Evolutionary conservation across 2,113 vertebrate species (phyloP), one percentile per base, ranked within the genome.

Genomic region (Macrotis lagotis): DNA sequence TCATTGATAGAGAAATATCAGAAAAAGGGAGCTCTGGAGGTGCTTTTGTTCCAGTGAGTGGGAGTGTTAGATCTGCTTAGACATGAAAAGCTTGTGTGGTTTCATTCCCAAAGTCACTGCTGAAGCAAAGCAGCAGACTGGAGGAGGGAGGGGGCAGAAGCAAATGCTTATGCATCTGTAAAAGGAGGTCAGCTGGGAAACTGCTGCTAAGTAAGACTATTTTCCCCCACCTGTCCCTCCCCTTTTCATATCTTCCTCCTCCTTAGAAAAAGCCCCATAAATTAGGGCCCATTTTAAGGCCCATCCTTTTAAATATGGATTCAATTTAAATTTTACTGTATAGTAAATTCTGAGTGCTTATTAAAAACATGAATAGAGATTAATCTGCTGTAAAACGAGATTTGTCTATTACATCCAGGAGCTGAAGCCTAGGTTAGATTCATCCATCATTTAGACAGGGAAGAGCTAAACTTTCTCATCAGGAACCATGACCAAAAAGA

Each of bases 261-360:
- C 91, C 44, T 11, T 91, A 93, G 91, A 49, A 97, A 91, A 11
- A 24, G 12, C 3, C 47, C 48, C 47, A 89, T 94, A 97, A 95
- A 91, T 97, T 96, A 96, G 97, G 96, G 96, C 98, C 97, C 95
- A 91, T 93, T 97, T 97, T 90, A 97, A 98, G 98, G 97, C 97
- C 97, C 94, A 96, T 25, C 96, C 97, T 97, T 97, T 97, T 97
- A 97, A 95, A 94, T 92, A 91, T 83, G 97, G 97, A 96, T 97
- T 98, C 97, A 93, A 92, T 98, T 97, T 97, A 93, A 97, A 95
- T 98, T 97, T 98, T 96, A 97, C 97, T 92, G 66, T 97, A 94
- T 95, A 95, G 98, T 97, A 97, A 97, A 95, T 97, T 97, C 97
- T 95, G 92, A 94, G 97, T 96, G 97, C 97, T 98, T 98, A 97